phyloP scores from a whole-genome alignment of 1,140 invertebrate genomes.

The Arion vulgaris region DNA sequence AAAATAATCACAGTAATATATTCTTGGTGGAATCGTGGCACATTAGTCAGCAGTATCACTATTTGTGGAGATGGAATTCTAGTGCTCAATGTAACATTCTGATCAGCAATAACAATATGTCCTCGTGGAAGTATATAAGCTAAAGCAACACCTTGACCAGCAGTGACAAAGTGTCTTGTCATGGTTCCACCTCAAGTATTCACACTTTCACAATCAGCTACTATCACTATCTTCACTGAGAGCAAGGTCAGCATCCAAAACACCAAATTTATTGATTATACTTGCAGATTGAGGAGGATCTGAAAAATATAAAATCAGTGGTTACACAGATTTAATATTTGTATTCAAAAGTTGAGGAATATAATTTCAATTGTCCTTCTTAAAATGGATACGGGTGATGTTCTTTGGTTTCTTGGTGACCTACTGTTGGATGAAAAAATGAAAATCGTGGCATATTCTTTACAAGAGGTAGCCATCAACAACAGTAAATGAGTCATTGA shows the following conservation, averaged over 20 bases:
- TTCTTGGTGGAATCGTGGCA: too few species aligned
- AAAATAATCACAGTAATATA: too few species aligned
- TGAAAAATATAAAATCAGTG: neutral
- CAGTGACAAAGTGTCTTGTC: neutral
- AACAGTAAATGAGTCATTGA: too few species aligned
- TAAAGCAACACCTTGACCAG: neutral
- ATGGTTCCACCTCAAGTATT: neutral
- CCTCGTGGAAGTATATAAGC: neutral
- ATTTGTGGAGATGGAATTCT: neutral
- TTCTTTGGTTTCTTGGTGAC: too few species aligned
- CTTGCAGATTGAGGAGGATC: neutral
- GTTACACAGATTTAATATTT: too few species aligned
- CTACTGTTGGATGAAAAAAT: too few species aligned
- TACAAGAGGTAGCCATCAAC: too few species aligned
- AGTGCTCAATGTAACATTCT: neutral
- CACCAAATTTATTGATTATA: slow-evolving; percentile 34
- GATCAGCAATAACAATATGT: neutral
- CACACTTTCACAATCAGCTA: slow-evolving; percentile 63
- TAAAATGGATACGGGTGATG: too few species aligned
- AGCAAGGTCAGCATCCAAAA: slow-evolving; percentile 81
- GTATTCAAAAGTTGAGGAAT: too few species aligned
- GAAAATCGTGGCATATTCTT: too few species aligned
- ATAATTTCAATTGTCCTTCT: too few species aligned
- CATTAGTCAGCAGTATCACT: neutral
- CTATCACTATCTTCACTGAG: slow-evolving; percentile 83